phyloP scores from a whole-genome alignment of 2,888 invertebrate genomes.

The Dasypogon diadema region DNA sequence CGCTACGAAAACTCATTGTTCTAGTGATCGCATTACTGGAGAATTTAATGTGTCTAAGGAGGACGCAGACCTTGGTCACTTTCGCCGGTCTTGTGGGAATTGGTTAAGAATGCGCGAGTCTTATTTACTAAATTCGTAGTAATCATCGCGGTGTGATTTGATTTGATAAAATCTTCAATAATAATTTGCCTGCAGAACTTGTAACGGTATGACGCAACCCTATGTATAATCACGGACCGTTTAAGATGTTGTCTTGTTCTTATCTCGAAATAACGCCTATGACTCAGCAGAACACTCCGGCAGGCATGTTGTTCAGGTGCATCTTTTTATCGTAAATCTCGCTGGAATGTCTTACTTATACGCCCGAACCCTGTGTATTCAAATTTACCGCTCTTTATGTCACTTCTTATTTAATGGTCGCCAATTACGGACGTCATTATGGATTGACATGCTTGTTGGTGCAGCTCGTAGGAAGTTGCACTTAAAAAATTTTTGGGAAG shows the following conservation, averaged over 20 bases:
- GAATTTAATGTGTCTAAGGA: conserved; percentile 18
- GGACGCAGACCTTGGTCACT: conserved; percentile 10
- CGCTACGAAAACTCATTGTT: conserved; percentile 28
- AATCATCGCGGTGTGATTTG: no score
- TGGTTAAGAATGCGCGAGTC: background rate
- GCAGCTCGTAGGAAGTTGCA: background rate
- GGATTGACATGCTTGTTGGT: conserved; percentile 12
- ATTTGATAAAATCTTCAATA: no score
- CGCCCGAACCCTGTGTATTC: background rate
- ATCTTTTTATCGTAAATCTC: background rate
- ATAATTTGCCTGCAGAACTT: no score
- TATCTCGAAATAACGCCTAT: background rate
- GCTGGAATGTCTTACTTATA: background rate
- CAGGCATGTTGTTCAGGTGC: background rate
- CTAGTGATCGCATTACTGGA: conserved; percentile 42
- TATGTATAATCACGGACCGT: background rate
- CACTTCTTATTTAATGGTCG: conserved; percentile 35
- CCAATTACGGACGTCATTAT: conserved; percentile 27
- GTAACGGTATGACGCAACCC: background rate
- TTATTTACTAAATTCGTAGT: background rate
- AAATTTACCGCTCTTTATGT: conserved; percentile 29
- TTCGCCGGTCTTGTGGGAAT: conserved; percentile 14
- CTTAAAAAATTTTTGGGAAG: background rate
- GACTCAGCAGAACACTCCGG: background rate
- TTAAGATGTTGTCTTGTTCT: background rate